Base-by-base conservation (phyloP, 2,113 vertebrate species). In the Gila orcuttii region DNA sequence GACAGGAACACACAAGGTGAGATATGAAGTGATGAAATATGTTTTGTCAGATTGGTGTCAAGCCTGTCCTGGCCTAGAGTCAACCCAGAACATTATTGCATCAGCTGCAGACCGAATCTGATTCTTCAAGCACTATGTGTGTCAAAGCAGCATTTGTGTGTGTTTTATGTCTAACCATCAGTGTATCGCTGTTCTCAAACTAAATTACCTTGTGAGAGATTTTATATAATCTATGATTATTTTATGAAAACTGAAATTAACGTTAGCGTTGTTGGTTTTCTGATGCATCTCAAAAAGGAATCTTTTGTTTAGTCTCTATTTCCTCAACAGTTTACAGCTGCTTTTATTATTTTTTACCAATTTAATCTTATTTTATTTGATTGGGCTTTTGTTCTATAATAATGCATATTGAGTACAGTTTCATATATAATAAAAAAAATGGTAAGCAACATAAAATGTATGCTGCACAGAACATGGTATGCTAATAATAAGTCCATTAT, bases 1-100 rank as follows among this genome's bases (percentile, higher is more conserved):
- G 60, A 60, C 57, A 50, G 71, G 36, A 75, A 84, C 36, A 47
- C 17, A 59, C 39, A 62, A 84, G 57, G 73, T 84, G 74, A 69
- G n/a, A 19, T 66, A 78, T 39, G 59, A 66, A 59, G 52, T 33
- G 36, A 77, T 52, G 42, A 77, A 47, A 76, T 64, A 52, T 82
- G 79, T 78, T 59, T 59, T 60, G 55, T 62, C n/a, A 68, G 80
- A 78, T 50, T 77, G 71, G 71, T 55, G 25, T 50, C 45, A 82
- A 50, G 42, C 69, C 57, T 12, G 36, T 21, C 7, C 4, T 55
- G 83, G 60, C 74, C 83, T 85, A 78, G 75, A 75, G 39, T 86
- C 62, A 28, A 28, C 79, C 75, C 23, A 10, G 25, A 31, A 33
- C 36, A 28, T 79, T 42, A 68, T 79, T 57, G 21, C 12, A 23